These are phyloP conservation scores for Rhabdomys dilectus DNA, from an alignment of 2,113 vertebrate genomes.

Conservation along the genomic window DNA sequence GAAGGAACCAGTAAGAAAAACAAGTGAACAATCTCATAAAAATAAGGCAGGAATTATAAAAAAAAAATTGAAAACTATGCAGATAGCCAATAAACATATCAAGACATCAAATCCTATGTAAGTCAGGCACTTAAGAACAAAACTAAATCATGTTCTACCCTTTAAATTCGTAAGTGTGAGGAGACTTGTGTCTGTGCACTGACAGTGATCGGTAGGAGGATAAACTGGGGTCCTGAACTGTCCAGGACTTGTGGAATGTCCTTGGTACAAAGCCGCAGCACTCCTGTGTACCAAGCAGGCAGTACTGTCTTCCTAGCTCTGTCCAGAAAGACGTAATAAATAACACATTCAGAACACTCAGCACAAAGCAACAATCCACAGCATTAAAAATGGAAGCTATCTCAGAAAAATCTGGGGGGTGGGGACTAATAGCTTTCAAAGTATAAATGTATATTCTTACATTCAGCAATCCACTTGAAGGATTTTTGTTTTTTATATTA, in stretches of 20 bases:
- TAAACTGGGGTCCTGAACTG: neutral
- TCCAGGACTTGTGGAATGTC: too few relatives aligned
- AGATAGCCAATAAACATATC: neutral
- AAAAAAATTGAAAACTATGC: neutral
- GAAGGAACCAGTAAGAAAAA: neutral
- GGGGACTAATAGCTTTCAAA: neutral
- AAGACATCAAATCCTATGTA: neutral
- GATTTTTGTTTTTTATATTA: conserved; percentile 13
- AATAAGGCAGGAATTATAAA: neutral
- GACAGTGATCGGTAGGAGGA: neutral
- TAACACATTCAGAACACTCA: neutral
- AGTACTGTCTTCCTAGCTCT: neutral
- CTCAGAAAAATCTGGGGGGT: neutral
- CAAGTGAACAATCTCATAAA: neutral
- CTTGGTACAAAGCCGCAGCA: neutral
- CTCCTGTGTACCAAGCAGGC: neutral
- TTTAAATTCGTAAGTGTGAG: neutral
- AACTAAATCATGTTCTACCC: neutral
- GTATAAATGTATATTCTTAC: neutral
- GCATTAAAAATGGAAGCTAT: neutral
- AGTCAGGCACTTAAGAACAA: neutral
- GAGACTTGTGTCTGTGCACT: neutral
- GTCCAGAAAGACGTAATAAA: neutral
- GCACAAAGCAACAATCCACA: neutral
- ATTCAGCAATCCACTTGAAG: neutral